These are phyloP conservation scores for Drosophila tristis DNA, from an alignment of 1,140 invertebrate genomes.

Conservation along the genomic window DNA sequence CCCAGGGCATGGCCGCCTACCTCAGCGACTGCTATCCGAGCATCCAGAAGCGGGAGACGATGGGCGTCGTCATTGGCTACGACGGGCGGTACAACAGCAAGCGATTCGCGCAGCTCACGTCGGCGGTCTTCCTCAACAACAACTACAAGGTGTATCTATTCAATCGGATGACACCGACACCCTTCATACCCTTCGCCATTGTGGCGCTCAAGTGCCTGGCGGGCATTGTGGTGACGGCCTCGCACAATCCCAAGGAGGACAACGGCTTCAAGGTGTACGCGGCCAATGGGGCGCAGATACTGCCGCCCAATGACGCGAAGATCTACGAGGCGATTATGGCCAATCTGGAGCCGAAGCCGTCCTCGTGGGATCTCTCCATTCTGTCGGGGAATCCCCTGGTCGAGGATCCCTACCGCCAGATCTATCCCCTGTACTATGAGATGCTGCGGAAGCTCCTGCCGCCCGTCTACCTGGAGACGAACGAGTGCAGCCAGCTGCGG, in stretches of 20 bases:
- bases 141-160: slow-evolving; percentile 94
- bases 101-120: slow-evolving; percentile 96
- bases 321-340: slow-evolving; percentile 92
- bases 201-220: slow-evolving; percentile 89
- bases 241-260: slow-evolving; percentile 99
- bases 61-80: slow-evolving; percentile 95
- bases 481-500: slow-evolving; percentile 67
- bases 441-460: slow-evolving; percentile 34
- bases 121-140: slow-evolving; percentile 91
- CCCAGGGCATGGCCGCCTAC: slow-evolving; percentile 95
- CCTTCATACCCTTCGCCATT: slow-evolving; percentile 95
- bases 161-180: slow-evolving; percentile 94
- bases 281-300: slow-evolving; percentile 97
- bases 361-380: slow-evolving; percentile 60
- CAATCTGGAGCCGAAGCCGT: slow-evolving; percentile 87
- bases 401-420: slow-evolving; percentile 48
- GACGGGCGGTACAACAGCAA: slow-evolving; percentile 97
- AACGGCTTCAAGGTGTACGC: slow-evolving; percentile 99
- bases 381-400: slow-evolving; percentile 26
- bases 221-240: slow-evolving; percentile 98
- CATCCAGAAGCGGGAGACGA: slow-evolving; percentile 85
- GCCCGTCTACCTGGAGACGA: slow-evolving; percentile 37
- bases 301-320: slow-evolving; percentile 94
- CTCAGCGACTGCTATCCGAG: slow-evolving; percentile 86
- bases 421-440: slow-evolving; percentile 49